Percentiles rank a stretch among this genome's conserved stretches.
Conservation (phyloP, 2,888 invertebrate species). For the Andrena camellia region DNA sequence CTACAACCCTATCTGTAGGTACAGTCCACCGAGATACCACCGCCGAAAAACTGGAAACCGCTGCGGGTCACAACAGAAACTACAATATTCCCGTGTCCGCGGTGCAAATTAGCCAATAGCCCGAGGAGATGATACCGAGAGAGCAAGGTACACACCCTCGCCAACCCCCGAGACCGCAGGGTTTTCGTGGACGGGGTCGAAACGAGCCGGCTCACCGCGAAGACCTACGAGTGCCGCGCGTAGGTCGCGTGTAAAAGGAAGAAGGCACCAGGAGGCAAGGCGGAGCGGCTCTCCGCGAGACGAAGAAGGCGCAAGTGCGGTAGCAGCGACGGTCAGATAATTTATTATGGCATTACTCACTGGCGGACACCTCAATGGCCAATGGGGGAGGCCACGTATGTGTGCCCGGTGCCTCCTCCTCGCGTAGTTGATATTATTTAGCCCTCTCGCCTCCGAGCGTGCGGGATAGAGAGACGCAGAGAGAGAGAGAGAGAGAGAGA, state of each 20-base stretch:
- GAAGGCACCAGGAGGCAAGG: conserved; percentile 17
- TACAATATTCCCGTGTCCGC: too few species aligned
- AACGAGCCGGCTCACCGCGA: background rate
- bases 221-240: conserved; percentile 13
- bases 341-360: conserved; percentile 83
- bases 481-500: conserved; percentile 4
- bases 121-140: too few species aligned
- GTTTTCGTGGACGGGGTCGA: conserved; percentile 1
- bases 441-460: conserved; percentile 34
- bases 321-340: conserved; percentile 75
- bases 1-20: too few species aligned
- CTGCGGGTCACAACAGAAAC: too few species aligned
- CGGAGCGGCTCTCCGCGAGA: conserved; percentile 31
- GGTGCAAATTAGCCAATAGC: too few species aligned
- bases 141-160: too few species aligned
- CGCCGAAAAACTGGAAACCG: too few species aligned
- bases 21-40: too few species aligned
- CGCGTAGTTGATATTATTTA: conserved; percentile 75
- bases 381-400: conserved; percentile 63
- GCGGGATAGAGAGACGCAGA: background rate
- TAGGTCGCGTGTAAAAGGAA: background rate
- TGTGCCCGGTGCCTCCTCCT: conserved; percentile 58
- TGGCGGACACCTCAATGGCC: conserved; percentile 82
- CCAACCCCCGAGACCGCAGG: background rate
- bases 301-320: conserved; percentile 71